These are phyloP conservation scores for Nesometra sesokonis DNA, from an alignment of 35 echinoderm and acorn worm genomes.

Conservation along the genomic window DNA sequence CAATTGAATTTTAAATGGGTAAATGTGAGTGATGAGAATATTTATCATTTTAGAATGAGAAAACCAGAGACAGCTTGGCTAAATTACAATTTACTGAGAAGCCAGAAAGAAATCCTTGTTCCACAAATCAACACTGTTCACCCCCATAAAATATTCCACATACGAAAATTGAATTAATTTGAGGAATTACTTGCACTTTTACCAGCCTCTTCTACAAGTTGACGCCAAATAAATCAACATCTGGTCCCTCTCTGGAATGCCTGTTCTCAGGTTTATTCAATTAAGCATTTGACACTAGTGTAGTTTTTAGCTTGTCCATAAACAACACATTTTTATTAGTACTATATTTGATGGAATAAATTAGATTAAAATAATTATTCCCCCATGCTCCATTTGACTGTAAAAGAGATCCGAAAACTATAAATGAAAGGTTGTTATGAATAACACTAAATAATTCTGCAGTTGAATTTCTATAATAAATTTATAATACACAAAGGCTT, in stretches of 20 bases:
- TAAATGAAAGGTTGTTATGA: too few species aligned
- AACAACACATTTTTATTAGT: too few species aligned
- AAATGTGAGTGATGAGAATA: neutral
- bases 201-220: neutral
- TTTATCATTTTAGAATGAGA: neutral
- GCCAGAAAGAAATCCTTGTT: neutral
- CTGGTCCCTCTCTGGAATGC: neutral
- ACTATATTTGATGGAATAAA: too few species aligned
- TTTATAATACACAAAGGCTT: too few species aligned
- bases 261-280: neutral
- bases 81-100: neutral
- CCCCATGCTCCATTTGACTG: too few species aligned
- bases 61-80: neutral
- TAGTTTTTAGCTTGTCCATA: too few species aligned
- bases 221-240: neutral
- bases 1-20: too few species aligned
- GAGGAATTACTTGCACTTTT: neutral
- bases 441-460: too few species aligned
- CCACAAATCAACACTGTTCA: neutral
- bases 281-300: too few species aligned
- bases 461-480: too few species aligned
- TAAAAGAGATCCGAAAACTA: too few species aligned
- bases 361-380: too few species aligned
- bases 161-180: neutral
- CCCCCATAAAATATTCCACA: neutral